A percentile compares a stretch with the other conserved stretches of the same genome.
Evolutionary conservation across 1,140 invertebrate species (phyloP).

Genomic region (Tribolium castaneum): DNA sequence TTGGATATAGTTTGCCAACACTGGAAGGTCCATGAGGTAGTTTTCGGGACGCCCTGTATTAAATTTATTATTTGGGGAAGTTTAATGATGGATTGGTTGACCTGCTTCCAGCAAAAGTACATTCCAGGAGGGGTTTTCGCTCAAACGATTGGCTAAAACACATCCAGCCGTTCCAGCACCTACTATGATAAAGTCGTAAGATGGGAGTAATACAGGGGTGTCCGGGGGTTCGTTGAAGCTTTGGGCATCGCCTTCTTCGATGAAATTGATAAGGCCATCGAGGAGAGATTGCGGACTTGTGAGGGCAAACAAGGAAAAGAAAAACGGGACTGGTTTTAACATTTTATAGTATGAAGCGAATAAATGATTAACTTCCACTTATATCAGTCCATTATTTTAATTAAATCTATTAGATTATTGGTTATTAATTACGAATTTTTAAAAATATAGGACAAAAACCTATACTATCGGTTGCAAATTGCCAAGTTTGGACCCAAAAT

Average conservation of each 20-base stretch:
- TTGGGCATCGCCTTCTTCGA: not conserved
- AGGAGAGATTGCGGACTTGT: not conserved
- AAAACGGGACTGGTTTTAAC: not conserved
- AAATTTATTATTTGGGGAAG: not conserved
- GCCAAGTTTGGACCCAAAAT: too few relatives aligned
- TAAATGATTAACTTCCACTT: not conserved
- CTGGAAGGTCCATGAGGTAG: conserved; percentile 76
- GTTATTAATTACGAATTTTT: too few relatives aligned
- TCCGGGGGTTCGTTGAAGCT: not conserved
- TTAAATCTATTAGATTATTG: too few relatives aligned
- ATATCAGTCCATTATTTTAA: not conserved
- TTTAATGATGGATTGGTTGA: not conserved
- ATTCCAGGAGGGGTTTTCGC: conserved; percentile 60
- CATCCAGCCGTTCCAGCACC: conserved; percentile 92
- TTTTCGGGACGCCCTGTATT: conserved; percentile 62
- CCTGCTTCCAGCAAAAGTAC: conserved; percentile 64
- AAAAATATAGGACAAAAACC: too few relatives aligned
- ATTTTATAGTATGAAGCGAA: not conserved
- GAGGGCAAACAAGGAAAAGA: not conserved
- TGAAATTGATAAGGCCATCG: conserved; percentile 1
- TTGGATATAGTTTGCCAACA: conserved; percentile 73
- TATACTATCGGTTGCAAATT: too few relatives aligned
- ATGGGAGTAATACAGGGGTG: not conserved
- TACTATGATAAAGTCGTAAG: conserved; percentile 86
- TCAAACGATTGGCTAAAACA: conserved; percentile 68